Evolutionary conservation across 2,888 invertebrate genomes (phyloP).

Genomic region (Cantharis nigra): DNA sequence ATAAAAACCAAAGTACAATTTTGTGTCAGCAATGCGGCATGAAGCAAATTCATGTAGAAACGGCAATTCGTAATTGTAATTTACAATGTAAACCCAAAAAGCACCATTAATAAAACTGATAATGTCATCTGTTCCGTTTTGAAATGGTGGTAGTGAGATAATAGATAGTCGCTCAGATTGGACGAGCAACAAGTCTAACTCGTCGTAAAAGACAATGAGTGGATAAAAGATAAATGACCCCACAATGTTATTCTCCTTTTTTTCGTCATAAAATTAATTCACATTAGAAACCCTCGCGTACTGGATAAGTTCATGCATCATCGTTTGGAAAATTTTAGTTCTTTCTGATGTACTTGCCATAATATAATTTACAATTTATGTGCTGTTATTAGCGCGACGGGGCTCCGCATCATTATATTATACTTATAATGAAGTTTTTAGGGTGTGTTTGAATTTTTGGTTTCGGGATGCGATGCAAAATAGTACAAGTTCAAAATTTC

Average conservation of each 20-base stretch:
- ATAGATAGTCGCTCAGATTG: constrained; percentile 5
- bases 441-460: not conserved
- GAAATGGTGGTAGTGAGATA: constrained; percentile 11
- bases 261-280: constrained; percentile 22
- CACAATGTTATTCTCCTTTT: constrained; percentile 16
- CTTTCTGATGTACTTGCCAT: not conserved
- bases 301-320: constrained; percentile 10
- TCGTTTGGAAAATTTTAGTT: constrained; percentile 5
- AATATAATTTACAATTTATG: constrained; percentile 4
- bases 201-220: constrained; percentile 17
- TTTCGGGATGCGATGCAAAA: not conserved
- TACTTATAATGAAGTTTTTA: not conserved
- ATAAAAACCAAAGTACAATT: not conserved
- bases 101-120: constrained; percentile 17
- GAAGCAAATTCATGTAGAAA: not conserved
- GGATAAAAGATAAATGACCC: constrained; percentile 24
- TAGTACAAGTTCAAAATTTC: not conserved
- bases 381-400: not conserved
- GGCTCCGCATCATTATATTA: not conserved
- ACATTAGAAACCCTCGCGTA: constrained; percentile 18
- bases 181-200: constrained; percentile 21
- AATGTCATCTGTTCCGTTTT: constrained; percentile 13
- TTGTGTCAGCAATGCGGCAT: not conserved
- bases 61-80: constrained; percentile 6
- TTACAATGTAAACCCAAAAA: constrained; percentile 9